phyloP scores from a whole-genome alignment of 2,888 invertebrate genomes.

The Aquatica leii region DNA sequence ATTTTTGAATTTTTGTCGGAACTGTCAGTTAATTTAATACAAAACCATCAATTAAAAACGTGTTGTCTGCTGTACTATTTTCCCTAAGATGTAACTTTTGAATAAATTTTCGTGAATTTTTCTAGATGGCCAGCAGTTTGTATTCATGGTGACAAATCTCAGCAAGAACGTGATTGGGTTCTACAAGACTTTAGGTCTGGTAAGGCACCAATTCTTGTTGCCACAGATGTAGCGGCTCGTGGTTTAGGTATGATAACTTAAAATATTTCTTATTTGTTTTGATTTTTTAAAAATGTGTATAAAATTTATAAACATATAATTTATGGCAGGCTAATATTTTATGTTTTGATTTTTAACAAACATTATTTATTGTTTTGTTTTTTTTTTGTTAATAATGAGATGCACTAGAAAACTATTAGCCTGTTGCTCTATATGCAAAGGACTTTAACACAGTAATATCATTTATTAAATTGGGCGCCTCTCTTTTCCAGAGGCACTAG shows the following conservation, averaged over 20 bases:
- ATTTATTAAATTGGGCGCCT: conserved; percentile 58
- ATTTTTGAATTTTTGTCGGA: too few relatives aligned
- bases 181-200: conserved; percentile 87
- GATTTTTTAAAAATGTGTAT: conserved; percentile 18
- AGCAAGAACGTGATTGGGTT: conserved; percentile 93
- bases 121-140: conserved; percentile 83
- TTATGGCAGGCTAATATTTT: conserved; percentile 54
- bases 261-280: conserved; percentile 15
- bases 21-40: too few relatives aligned
- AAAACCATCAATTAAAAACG: too few relatives aligned
- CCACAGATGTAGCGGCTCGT: conserved; percentile 95
- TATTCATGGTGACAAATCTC: conserved; percentile 95
- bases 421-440: conserved; percentile 55
- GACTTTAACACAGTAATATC: conserved; percentile 37
- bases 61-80: too few relatives aligned
- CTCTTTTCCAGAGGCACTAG: conserved; percentile 62
- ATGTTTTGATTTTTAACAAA: conserved; percentile 42
- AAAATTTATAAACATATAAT: conserved; percentile 12
- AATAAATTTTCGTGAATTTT: too few relatives aligned
- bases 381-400: conserved; percentile 27
- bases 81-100: too few relatives aligned
- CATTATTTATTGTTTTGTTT: conserved; percentile 39
- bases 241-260: conserved; percentile 80
- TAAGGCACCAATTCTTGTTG: conserved; percentile 87
- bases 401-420: conserved; percentile 49